These are phyloP conservation scores for Achlya flavicornis DNA, from an alignment of 2,888 invertebrate species.

Conservation along the genomic window DNA sequence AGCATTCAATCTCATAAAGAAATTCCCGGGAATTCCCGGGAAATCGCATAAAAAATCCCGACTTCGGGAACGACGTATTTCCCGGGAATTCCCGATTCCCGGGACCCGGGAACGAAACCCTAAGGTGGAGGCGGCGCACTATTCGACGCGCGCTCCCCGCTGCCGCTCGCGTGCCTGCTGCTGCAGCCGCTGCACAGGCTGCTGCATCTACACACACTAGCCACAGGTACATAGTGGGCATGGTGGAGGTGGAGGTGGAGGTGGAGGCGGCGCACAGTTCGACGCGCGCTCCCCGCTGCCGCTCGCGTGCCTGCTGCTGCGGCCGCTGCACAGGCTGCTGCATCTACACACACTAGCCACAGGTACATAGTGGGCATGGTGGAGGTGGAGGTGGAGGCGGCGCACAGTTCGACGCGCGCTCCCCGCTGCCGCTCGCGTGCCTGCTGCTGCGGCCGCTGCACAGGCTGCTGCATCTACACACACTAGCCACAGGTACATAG, in stretches of 20 bases:
- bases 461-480: constrained; percentile 92
- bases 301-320: constrained; percentile 92
- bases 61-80: too few species aligned
- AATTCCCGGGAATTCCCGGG: too few species aligned
- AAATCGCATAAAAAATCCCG: too few species aligned
- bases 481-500: constrained; percentile 78
- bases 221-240: constrained; percentile 85
- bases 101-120: too few species aligned
- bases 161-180: constrained; percentile 93
- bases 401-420: constrained; percentile 83
- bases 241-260: constrained; percentile 89
- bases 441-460: constrained; percentile 95
- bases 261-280: constrained; percentile 69
- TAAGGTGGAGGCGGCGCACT: constrained; percentile 60
- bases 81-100: too few species aligned
- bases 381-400: constrained; percentile 83
- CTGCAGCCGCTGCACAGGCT: constrained; percentile 95
- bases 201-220: constrained; percentile 90
- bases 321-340: constrained; percentile 93
- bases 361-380: constrained; percentile 88
- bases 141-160: constrained; percentile 85
- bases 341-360: constrained; percentile 88
- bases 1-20: too few species aligned
- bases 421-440: constrained; percentile 90
- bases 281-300: constrained; percentile 89